phyloP scores from a whole-genome alignment of 2,888 invertebrate genomes.

The Macrosiphum euphorbiae region DNA sequence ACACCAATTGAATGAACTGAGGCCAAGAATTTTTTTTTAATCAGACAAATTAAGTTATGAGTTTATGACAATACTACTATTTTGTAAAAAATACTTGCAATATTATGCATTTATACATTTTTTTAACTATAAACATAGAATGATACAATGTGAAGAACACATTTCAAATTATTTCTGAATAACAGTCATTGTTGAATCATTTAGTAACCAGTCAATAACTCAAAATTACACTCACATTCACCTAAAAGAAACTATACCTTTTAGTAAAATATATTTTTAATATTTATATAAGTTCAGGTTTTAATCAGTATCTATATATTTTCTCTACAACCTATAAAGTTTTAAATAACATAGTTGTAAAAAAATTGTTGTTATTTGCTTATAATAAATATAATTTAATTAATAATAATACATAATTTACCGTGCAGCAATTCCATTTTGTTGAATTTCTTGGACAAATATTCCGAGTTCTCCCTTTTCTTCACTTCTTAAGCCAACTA shows the following conservation, averaged over 20 bases:
- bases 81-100: not conserved
- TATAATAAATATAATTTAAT: not conserved
- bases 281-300: not conserved
- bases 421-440: constrained; percentile 77
- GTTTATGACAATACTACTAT: not conserved
- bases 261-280: not conserved
- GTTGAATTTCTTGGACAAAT: constrained; percentile 78
- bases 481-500: constrained; percentile 76
- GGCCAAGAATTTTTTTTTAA: not conserved
- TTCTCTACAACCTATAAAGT: not conserved
- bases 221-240: not conserved
- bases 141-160: not conserved
- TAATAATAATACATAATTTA: constrained; percentile 70
- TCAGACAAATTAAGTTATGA: not conserved
- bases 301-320: not conserved
- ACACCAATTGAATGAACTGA: not conserved
- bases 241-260: not conserved
- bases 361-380: not conserved
- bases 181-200: not conserved
- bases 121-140: not conserved
- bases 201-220: not conserved
- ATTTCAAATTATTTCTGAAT: not conserved
- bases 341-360: not conserved
- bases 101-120: not conserved
- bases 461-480: constrained; percentile 78